A percentile compares a stretch with the other conserved stretches of the same genome.
Evolutionary conservation across 2,113 vertebrate genomes (phyloP).

Genomic region (Raja brachyura): DNA sequence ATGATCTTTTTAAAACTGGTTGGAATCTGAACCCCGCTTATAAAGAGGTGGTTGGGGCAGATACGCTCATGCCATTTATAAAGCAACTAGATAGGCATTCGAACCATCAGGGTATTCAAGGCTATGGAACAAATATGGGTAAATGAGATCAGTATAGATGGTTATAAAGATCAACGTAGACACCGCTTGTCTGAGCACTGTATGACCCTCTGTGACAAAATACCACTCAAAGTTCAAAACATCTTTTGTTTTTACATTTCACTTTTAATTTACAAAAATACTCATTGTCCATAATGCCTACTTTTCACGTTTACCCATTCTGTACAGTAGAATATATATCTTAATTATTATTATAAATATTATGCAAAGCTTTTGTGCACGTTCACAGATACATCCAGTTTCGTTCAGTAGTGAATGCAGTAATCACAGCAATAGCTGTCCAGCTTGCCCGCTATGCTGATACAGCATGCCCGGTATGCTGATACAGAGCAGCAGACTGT

Average conservation of each 20-base stretch:
- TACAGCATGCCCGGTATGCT: too few relatives aligned
- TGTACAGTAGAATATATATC: neutral
- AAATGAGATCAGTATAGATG: too few relatives aligned
- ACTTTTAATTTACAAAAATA: neutral
- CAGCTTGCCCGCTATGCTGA: neutral
- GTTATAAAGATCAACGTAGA: neutral
- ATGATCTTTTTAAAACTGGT: too few relatives aligned
- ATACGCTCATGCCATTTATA: neutral
- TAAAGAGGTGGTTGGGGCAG: too few relatives aligned
- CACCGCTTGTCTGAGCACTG: neutral
- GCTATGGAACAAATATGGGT: too few relatives aligned
- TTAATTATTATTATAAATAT: constrained; percentile 30
- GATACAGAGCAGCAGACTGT: neutral
- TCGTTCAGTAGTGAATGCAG: neutral
- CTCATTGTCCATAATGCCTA: neutral
- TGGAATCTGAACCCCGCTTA: too few relatives aligned
- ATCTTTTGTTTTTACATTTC: neutral
- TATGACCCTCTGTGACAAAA: neutral
- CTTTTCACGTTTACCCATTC: neutral
- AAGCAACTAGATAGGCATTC: neutral
- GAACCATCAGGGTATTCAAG: neutral
- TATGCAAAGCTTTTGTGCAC: constrained; percentile 8
- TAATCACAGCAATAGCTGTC: neutral
- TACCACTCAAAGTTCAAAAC: neutral
- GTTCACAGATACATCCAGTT: neutral